A percentile compares a stretch with the other conserved stretches of the same genome.
These are phyloP conservation scores for Drosophila sp. DNA, from an alignment of 1,140 invertebrate genomes.

Conservation along the genomic window DNA sequence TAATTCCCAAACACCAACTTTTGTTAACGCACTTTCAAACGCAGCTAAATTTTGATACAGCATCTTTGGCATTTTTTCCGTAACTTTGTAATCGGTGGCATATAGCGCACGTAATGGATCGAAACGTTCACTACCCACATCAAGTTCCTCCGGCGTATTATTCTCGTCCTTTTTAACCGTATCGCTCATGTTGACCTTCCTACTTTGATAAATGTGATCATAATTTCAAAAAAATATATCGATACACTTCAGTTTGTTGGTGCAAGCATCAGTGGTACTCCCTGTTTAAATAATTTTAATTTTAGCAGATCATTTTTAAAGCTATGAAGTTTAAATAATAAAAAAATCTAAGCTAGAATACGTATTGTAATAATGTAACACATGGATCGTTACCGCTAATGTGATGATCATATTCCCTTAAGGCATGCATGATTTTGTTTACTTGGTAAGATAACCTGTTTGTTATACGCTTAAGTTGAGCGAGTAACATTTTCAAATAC, in stretches of 20 bases:
- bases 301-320: not conserved
- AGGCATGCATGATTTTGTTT: too few species aligned
- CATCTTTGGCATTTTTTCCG: conserved; percentile 75
- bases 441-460: too few species aligned
- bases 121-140: conserved; percentile 88
- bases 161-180: not conserved
- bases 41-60: conserved; percentile 78
- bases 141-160: conserved; percentile 84
- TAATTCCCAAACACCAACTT: conserved; percentile 67
- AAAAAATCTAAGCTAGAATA: not conserved
- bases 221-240: not conserved
- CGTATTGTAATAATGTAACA: not conserved
- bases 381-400: too few species aligned
- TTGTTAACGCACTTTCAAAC: conserved; percentile 70
- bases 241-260: not conserved
- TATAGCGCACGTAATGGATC: conserved; percentile 89
- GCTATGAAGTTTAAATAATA: not conserved
- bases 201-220: not conserved
- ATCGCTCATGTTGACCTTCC: not conserved
- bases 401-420: too few species aligned
- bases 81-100: conserved; percentile 86
- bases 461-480: too few species aligned
- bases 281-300: not conserved
- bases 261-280: not conserved
- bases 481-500: too few species aligned